Evolutionary conservation across 2,797 vertebrate species (phyloP), one percentile per base, ranked within the genome.

Genomic region (Ambastaia sidthimunki): DNA sequence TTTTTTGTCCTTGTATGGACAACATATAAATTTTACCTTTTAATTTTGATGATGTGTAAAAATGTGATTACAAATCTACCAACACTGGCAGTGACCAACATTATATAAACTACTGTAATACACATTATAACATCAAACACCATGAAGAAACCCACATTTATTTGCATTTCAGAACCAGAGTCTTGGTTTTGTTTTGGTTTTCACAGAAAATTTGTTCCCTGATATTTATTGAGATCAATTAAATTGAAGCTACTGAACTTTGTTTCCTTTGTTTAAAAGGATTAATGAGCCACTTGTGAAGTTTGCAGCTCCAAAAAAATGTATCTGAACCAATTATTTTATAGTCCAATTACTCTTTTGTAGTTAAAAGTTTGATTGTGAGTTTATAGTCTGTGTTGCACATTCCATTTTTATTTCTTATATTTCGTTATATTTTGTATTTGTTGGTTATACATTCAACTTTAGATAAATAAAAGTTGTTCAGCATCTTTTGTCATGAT

Each of bases 321-420:
- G 0, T 68, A 44, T 57, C 4, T 31, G 11, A 59, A 69, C 16
- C 73, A 10, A 10, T 69, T 69, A 60, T 73, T 47, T 34, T 65
- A 15, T 52, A 12, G 6, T 54, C 60, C 11, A 21, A 13, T 52
- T 60, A 25, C n/a, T 68, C 4, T 44, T 59, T 25, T 55, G 23
- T 63, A 0, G 55, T 63, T 31, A 76, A 21, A 65, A 19, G 57
- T 76, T 80, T 68, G 34, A 63, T 37, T 63, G 62, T 66, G 72
- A 74, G 25, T 82, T 72, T 77, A 74, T 62, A 62, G 66, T 68
- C 48, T 80, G 44, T 59, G 34, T 85, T 85, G 77, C 83, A 85
- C 77, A 71, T 62, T 28, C 21, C 15, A 28, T 55, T 74, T 21
- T 76, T 74, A 48, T 69, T 78, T 66, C 23, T 54, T 50, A 12